Conservation (phyloP, 2,888 invertebrate species). For the Pterostichus madidus region DNA sequence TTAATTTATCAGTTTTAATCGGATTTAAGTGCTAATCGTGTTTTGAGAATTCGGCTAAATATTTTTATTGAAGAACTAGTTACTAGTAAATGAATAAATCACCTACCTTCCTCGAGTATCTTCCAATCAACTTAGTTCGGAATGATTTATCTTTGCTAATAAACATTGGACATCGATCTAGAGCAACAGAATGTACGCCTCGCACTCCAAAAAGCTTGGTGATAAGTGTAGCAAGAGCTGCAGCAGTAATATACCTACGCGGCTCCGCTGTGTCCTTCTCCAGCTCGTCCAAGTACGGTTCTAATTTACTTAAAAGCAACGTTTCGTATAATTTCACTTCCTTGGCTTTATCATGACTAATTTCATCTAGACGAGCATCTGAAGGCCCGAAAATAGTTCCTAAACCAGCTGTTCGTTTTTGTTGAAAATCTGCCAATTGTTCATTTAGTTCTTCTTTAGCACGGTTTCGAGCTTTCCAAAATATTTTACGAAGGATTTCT, state of each 20-base stretch:
- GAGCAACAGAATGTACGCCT: conserved; percentile 79
- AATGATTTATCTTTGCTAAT: conserved; percentile 91
- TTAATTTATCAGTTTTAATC: too few relatives aligned
- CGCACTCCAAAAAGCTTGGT: conserved; percentile 87
- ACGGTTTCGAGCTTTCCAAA: conserved; percentile 91
- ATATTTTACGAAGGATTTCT: conserved; percentile 92
- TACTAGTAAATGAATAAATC: not conserved
- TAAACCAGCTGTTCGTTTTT: conserved; percentile 93
- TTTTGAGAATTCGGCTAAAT: too few relatives aligned
- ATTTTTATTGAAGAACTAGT: not conserved
- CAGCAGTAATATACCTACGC: conserved; percentile 84
- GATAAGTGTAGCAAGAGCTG: conserved; percentile 89
- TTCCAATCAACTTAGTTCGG: conserved; percentile 84
- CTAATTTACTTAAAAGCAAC: conserved; percentile 86
- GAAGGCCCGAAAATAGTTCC: conserved; percentile 94
- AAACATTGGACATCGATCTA: conserved; percentile 90
- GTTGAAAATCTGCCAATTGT: conserved; percentile 89
- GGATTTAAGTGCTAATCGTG: too few relatives aligned
- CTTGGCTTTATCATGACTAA: conserved; percentile 88
- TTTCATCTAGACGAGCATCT: conserved; percentile 88
- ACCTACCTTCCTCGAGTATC: conserved; percentile 81
- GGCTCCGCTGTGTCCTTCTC: conserved; percentile 82
- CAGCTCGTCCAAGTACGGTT: conserved; percentile 84
- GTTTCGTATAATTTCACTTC: conserved; percentile 88
- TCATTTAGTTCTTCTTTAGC: conserved; percentile 90